Conservation (phyloP, 2,113 vertebrate species). For the Spilogale gracilis region DNA sequence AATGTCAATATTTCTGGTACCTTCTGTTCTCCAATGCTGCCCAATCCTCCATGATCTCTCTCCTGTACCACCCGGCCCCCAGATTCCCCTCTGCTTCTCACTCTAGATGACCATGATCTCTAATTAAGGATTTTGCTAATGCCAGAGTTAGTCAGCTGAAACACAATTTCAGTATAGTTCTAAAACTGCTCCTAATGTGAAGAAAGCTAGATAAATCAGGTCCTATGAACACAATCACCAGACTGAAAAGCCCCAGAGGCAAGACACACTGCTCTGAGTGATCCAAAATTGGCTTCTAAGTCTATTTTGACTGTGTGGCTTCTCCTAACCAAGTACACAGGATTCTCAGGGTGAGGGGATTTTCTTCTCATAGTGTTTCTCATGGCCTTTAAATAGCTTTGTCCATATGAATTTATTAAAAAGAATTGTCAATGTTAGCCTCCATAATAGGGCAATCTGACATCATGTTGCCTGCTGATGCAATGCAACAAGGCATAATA, state of each 20-base stretch:
- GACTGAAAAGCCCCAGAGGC: not conserved
- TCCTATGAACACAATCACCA: not conserved
- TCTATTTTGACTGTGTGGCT: not conserved
- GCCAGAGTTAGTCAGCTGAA: not conserved
- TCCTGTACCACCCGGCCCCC: rapidly evolving
- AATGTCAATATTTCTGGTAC: not conserved
- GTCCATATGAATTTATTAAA: not conserved
- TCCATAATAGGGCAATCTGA: not conserved
- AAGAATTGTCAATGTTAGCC: not conserved
- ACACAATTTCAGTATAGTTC: not conserved
- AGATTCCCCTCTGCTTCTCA: not conserved
- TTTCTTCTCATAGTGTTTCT: not conserved
- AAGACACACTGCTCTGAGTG: not conserved
- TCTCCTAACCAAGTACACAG: not conserved
- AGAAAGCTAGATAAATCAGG: not conserved
- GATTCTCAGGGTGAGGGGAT: not conserved
- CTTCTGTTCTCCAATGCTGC: not conserved
- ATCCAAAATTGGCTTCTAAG: not conserved
- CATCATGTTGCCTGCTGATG: not conserved
- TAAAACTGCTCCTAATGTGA: not conserved
- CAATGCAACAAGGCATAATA: not conserved
- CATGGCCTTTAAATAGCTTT: not conserved
- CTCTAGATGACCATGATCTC: not conserved
- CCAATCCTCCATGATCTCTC: not conserved
- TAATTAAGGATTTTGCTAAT: not conserved